Base-by-base conservation (phyloP, 2,113 vertebrate genomes). In the Dissostichus mawsoni region DNA sequence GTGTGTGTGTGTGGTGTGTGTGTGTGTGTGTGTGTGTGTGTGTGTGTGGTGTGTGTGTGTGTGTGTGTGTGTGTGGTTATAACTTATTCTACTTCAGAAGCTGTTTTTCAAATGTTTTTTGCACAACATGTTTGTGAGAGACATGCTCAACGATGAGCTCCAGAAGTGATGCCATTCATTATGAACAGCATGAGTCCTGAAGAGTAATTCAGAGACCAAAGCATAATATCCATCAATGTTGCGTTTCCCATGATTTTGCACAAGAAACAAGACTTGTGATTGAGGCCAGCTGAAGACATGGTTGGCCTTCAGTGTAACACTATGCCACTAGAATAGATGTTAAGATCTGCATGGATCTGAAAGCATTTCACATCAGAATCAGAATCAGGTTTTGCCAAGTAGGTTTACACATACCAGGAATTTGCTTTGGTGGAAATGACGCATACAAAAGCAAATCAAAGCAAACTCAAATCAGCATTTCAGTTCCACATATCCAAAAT, bases 21-120 rank as follows among this genome's bases (percentile, higher is more conserved):
- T 77, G 23, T 80, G 72, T 69, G 36, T 7, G 5, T 36, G 36
- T 36, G 36, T 36, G 36, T 7, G 36, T 36, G 36, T 36, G 36
- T 36, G 36, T 36, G 36, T 36, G 36, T 36, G 36, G 56, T 48
- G 36, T 6, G 44, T 36, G 67, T 13, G 67, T 55, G 67, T 70
- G 29, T 62, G 20, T 20, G 41, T 57, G 72, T 47, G 47, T 77
- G 23, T 82, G 72, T 69, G 74, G 68, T 74, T 79, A 68, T 82
- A 82, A 72, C 83, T 86, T 80, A 45, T 80, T 87, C 86, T 70
- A 56, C 86, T 81, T 83, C 87, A 91, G 86, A 90, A 86, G 87
- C 79, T 55, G 45, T 76, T 85, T 84, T 75, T 77, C 56, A 74
- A 80, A 62, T 66, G 64, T 76, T 70, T 76, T 51, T 78, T 76